Conservation (phyloP, 2,797 vertebrate genomes). For the Chromis chromis region DNA sequence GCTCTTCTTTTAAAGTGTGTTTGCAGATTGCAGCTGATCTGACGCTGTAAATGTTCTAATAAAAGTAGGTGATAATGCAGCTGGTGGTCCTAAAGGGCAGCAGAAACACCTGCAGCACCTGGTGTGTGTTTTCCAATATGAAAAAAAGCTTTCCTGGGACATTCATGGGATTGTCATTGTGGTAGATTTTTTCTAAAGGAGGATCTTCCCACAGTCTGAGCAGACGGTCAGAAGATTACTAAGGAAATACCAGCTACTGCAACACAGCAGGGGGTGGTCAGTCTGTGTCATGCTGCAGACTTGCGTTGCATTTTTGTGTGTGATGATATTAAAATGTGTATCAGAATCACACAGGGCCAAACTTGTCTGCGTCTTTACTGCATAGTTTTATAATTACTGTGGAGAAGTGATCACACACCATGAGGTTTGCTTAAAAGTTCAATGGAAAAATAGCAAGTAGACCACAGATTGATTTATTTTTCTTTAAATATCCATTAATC, state of each 20-base stretch:
- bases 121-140: not conserved
- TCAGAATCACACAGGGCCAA: too few relatives aligned
- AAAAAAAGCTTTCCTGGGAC: not conserved
- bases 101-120: not conserved
- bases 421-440: too few relatives aligned
- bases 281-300: conserved; percentile 1
- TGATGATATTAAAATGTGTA: too few relatives aligned
- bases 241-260: conserved; percentile 46
- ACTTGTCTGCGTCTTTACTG: too few relatives aligned
- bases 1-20: too few relatives aligned
- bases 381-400: too few relatives aligned
- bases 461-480: too few relatives aligned
- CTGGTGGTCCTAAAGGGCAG: not conserved
- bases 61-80: not conserved
- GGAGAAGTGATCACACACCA: too few relatives aligned
- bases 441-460: too few relatives aligned
- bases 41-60: not conserved
- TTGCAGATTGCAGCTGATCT: not conserved
- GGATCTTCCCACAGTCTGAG: conserved; percentile 33
- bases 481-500: too few relatives aligned
- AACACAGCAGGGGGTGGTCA: conserved; percentile 4
- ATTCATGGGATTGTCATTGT: not conserved
- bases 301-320: not conserved
- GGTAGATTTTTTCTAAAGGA: not conserved
- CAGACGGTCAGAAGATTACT: conserved; percentile 16